These are phyloP conservation scores for Coregonus clupeaformis DNA, from an alignment of 2,113 vertebrate species.

Conservation along the genomic window DNA sequence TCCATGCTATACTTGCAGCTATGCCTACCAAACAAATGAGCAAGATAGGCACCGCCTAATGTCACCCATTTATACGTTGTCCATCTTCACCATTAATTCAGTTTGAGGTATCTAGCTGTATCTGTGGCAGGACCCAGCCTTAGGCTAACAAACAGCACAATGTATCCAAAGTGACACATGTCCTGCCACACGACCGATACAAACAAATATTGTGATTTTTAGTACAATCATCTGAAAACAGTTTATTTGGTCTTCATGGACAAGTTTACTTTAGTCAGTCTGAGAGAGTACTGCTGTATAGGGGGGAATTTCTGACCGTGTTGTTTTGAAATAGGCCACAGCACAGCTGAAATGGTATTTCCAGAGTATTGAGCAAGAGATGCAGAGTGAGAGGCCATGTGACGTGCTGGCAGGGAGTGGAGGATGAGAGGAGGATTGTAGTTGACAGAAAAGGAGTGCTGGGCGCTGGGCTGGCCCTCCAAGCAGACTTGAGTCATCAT, in stretches of 20 bases:
- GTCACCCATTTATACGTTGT: too few species aligned
- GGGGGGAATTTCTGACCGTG: too few species aligned
- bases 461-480: neutral
- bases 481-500: conserved; percentile 32
- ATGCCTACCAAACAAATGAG: too few species aligned
- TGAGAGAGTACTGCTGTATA: too few species aligned
- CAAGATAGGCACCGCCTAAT: too few species aligned
- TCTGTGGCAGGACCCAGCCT: neutral
- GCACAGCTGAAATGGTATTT: too few species aligned
- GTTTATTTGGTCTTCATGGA: neutral
- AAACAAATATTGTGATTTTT: neutral
- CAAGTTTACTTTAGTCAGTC: too few species aligned
- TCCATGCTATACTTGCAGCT: too few species aligned
- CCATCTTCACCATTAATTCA: too few species aligned
- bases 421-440: conserved; percentile 1
- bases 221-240: neutral
- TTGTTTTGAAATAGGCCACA: too few species aligned
- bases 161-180: neutral
- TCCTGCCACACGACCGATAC: neutral
- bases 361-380: neutral
- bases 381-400: neutral
- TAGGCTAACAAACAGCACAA: neutral
- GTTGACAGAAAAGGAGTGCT: conserved; percentile 14
- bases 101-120: too few species aligned
- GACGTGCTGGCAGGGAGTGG: neutral